These are phyloP conservation scores for Ptychochromis oligacanthus DNA, from an alignment of 2,113 vertebrate genomes.

Conservation along the genomic window DNA sequence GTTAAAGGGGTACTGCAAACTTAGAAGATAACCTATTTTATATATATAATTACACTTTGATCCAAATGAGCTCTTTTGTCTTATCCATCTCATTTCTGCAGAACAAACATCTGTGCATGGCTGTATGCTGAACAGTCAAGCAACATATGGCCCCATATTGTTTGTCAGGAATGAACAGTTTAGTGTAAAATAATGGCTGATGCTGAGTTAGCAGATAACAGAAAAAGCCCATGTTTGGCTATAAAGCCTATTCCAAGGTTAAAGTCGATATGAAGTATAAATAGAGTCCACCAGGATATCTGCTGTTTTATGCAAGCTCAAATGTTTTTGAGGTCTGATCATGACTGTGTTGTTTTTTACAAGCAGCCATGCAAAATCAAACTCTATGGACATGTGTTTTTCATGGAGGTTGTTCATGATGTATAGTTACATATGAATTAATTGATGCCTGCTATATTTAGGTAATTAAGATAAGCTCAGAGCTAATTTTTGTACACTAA, in stretches of 20 bases:
- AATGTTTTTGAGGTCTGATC: not conserved
- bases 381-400: too few relatives aligned
- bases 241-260: constrained; percentile 13
- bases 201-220: constrained; percentile 41
- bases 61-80: constrained; percentile 9
- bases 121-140: constrained; percentile 9
- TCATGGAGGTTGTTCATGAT: too few relatives aligned
- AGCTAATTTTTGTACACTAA: constrained; percentile 34
- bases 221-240: constrained; percentile 4
- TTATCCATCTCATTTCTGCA: constrained; percentile 21
- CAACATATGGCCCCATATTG: constrained; percentile 36
- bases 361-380: not conserved
- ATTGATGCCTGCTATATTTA: constrained; percentile 46
- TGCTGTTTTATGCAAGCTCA: constrained; percentile 13
- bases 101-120: constrained; percentile 9
- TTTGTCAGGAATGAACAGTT: constrained; percentile 17
- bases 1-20: constrained; percentile 15
- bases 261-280: not conserved
- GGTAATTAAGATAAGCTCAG: constrained; percentile 24
- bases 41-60: constrained; percentile 15
- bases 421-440: constrained; percentile 25
- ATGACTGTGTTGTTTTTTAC: not conserved
- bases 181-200: constrained; percentile 22
- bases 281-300: not conserved
- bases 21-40: constrained; percentile 8